These are phyloP conservation scores for Lepidurus arcticus DNA, from an alignment of 1,140 invertebrate genomes.

Conservation along the genomic window DNA sequence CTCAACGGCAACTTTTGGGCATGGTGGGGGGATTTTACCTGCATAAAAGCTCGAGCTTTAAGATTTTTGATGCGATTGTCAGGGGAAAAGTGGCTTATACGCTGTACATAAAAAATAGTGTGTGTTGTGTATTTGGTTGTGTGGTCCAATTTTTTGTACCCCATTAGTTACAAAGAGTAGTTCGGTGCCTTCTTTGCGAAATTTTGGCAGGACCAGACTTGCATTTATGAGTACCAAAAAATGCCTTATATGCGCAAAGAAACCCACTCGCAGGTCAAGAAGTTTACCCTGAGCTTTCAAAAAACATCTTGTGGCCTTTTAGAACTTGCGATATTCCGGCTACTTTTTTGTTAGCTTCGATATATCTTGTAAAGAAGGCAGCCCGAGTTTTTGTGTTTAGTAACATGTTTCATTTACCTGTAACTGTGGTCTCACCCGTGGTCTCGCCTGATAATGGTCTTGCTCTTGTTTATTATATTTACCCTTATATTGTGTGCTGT, in stretches of 20 bases:
- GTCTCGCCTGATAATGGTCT: slow-evolving; percentile 13
- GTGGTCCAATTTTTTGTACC: background rate
- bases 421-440: slow-evolving; percentile 20
- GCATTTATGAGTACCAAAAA: background rate
- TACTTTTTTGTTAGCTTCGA: background rate
- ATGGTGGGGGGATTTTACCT: background rate
- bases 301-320: background rate
- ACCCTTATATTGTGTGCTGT: slow-evolving; percentile 15
- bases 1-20: background rate
- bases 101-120: background rate
- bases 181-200: background rate
- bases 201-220: slow-evolving; percentile 18
- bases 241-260: background rate
- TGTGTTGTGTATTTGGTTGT: slow-evolving; percentile 7
- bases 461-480: background rate
- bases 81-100: slow-evolving; percentile 15
- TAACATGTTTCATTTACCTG: background rate
- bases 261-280: background rate
- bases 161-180: background rate
- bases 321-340: background rate
- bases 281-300: background rate
- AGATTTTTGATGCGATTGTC: background rate
- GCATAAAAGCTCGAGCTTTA: slow-evolving; percentile 12
- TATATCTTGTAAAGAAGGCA: slow-evolving; percentile 11
- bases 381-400: background rate